phyloP scores from a whole-genome alignment of 2,888 invertebrate species.

The Acheta domesticus region DNA sequence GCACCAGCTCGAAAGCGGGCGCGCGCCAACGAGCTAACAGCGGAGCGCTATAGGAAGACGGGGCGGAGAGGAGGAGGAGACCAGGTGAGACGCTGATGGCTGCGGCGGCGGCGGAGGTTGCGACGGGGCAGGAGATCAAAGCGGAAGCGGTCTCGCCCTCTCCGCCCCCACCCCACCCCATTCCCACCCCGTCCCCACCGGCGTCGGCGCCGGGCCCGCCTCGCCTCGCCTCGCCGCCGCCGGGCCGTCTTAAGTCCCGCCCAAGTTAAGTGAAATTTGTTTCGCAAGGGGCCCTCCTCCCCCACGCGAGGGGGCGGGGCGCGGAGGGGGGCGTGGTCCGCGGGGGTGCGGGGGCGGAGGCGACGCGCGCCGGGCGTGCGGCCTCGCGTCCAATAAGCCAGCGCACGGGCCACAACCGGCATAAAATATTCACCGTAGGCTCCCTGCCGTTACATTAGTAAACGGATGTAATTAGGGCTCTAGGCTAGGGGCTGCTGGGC shows the following conservation, averaged over 20 bases:
- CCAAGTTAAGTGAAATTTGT: constrained; percentile 31
- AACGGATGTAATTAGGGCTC: constrained; percentile 29
- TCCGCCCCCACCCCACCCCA: not conserved
- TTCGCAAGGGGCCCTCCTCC: constrained; percentile 24
- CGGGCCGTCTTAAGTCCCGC: not conserved
- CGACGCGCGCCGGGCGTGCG: not conserved
- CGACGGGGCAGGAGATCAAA: not conserved
- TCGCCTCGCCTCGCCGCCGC: not conserved
- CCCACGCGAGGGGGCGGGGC: not conserved
- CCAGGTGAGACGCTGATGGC: not conserved
- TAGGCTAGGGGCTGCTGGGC: not conserved
- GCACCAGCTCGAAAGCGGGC: no score
- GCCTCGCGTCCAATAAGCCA: constrained; percentile 4
- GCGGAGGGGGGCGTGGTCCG: not conserved
- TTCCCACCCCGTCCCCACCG: not conserved
- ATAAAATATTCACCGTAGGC: constrained; percentile 33
- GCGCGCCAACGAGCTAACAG: no score
- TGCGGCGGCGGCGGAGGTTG: not conserved
- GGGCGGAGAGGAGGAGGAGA: not conserved
- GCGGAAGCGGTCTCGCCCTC: not conserved
- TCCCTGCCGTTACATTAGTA: constrained; percentile 32
- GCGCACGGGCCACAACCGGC: constrained; percentile 19
- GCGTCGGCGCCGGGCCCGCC: not conserved
- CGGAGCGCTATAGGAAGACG: no score
- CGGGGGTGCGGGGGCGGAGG: not conserved